Conservation (phyloP, 2,797 vertebrate genomes). For the Gadopsis marmoratus region DNA sequence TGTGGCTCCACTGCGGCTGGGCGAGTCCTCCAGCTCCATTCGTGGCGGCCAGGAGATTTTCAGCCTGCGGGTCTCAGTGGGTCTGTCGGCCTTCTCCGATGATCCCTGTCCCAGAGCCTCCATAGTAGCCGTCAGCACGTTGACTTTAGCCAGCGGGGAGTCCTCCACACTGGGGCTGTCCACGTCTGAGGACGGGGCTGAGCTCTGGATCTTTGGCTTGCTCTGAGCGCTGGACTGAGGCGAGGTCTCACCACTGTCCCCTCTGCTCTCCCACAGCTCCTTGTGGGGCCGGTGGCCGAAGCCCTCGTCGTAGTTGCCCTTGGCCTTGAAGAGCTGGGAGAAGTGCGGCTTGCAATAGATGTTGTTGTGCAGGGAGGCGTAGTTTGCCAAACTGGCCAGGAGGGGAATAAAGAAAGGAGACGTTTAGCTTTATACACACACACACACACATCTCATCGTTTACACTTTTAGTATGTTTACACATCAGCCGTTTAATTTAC, state of each 20-base stretch:
- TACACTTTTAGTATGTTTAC: no score
- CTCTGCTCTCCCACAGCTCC: conserved; percentile 91
- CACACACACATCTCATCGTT: no score
- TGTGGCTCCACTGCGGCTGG: conserved; percentile 33
- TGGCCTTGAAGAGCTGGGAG: conserved; percentile 97
- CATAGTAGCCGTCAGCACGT: conserved; percentile 90
- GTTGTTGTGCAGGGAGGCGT: conserved; percentile 92
- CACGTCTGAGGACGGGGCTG: conserved; percentile 61
- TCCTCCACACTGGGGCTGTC: conserved; percentile 92
- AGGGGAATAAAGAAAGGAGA: neutral
- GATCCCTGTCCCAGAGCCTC: conserved; percentile 87
- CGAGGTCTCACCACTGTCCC: conserved; percentile 77
- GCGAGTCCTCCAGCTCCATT: conserved; percentile 71
- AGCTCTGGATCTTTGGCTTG: conserved; percentile 32
- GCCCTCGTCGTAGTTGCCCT: conserved; percentile 98
- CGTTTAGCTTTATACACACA: no score
- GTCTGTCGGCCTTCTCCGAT: conserved; percentile 82
- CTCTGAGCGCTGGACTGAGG: conserved; percentile 12
- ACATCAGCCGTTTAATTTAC: no score
- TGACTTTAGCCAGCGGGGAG: conserved; percentile 92
- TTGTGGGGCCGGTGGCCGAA: conserved; percentile 97
- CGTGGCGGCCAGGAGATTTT: conserved; percentile 95
- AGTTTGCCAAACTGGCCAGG: conserved; percentile 89
- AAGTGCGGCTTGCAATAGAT: conserved; percentile 99
- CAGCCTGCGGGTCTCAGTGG: conserved; percentile 90